Percentiles rank a stretch among this genome's conserved stretches.
Evolutionary conservation across 2,113 vertebrate species (phyloP).

Genomic region (Columba livia): DNA sequence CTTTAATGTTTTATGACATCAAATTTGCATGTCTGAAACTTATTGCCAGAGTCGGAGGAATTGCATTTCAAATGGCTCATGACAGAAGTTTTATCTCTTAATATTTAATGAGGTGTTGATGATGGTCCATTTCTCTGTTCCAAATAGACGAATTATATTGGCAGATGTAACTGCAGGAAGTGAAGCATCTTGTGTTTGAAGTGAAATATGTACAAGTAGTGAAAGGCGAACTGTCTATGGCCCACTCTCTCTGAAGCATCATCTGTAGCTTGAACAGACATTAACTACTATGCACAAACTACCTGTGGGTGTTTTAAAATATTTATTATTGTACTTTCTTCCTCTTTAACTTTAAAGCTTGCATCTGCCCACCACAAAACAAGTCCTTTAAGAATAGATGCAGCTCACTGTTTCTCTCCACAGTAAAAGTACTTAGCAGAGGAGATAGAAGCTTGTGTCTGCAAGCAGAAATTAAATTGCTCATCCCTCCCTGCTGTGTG

Average conservation of each 20-base stretch:
- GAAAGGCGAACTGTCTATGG: not conserved
- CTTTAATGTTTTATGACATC: not conserved
- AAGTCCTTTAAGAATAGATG: constrained; percentile 32
- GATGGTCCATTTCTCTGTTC: not conserved
- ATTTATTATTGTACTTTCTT: constrained; percentile 36
- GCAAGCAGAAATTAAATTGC: constrained; percentile 43
- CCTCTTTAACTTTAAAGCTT: not conserved
- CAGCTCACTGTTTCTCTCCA: not conserved
- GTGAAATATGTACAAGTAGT: not conserved
- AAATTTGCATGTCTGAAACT: not conserved
- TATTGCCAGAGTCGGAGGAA: not conserved
- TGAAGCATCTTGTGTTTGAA: constrained; percentile 13
- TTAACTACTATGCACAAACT: constrained; percentile 6
- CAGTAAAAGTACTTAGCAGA: not conserved
- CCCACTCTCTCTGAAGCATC: not conserved
- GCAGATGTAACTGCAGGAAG: not conserved
- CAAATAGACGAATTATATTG: not conserved
- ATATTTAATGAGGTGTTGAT: not conserved
- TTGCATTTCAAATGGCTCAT: not conserved
- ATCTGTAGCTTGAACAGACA: not conserved
- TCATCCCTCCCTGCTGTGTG: not conserved
- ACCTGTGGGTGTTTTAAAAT: constrained; percentile 35
- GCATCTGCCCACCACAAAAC: constrained; percentile 20
- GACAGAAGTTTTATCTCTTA: not conserved
- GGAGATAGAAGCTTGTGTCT: not conserved